These are phyloP conservation scores for Mylabris sibirica DNA, from an alignment of 2,888 invertebrate genomes.

Conservation along the genomic window DNA sequence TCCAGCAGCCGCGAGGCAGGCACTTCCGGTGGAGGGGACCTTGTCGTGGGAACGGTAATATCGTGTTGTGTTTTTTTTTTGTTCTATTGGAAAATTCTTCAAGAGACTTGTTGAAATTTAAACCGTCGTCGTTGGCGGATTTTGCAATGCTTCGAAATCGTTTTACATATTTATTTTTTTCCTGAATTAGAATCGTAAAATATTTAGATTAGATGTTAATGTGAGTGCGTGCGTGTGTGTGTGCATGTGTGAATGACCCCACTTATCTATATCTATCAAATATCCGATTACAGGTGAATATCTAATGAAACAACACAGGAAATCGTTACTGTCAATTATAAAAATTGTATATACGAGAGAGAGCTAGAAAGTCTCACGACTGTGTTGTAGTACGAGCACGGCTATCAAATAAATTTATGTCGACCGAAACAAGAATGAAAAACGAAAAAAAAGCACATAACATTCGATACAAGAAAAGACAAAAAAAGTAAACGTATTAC, in stretches of 20 bases:
- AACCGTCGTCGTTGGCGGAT: neutral
- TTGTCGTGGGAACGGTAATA: conserved; percentile 52
- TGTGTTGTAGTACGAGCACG: conserved; percentile 7
- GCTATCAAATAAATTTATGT: conserved; percentile 28
- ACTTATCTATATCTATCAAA: conserved; percentile 16
- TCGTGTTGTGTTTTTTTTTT: conserved; percentile 11
- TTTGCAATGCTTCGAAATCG: neutral
- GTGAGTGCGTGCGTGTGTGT: neutral
- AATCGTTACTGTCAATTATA: conserved; percentile 34
- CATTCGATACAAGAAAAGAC: conserved; percentile 11
- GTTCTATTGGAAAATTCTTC: neutral
- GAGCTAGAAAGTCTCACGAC: conserved; percentile 27
- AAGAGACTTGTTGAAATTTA: neutral
- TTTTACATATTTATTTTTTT: too few relatives aligned
- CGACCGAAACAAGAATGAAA: conserved; percentile 17
- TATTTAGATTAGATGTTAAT: conserved; percentile 4
- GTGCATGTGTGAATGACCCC: conserved; percentile 5
- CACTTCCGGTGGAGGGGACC: conserved; percentile 56
- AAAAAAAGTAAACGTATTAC: neutral
- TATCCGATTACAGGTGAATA: conserved; percentile 29
- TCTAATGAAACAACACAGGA: conserved; percentile 29
- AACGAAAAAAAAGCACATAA: conserved; percentile 7
- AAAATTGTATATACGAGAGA: conserved; percentile 28
- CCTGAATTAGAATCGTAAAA: neutral
- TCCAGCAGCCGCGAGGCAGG: conserved; percentile 51